phyloP scores from a whole-genome alignment of 2,113 vertebrate genomes.

The Zingel zingel region DNA sequence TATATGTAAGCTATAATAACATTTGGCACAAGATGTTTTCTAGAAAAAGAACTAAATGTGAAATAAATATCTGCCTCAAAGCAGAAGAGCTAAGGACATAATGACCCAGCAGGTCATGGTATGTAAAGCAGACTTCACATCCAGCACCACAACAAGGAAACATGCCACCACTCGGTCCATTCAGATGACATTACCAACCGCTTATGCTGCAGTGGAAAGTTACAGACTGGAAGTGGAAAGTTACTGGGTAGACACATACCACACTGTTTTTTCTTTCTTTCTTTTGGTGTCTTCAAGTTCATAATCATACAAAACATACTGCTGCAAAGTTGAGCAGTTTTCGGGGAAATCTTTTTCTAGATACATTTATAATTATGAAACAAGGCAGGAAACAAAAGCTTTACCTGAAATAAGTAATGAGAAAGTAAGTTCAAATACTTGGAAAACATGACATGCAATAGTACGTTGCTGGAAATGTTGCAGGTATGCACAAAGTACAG shows the following conservation, averaged over 20 bases:
- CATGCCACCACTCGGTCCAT: neutral
- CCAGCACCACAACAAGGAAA: neutral
- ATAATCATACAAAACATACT: neutral
- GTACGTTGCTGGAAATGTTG: no score
- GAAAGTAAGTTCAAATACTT: neutral
- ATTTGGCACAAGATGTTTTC: neutral
- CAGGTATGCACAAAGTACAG: no score
- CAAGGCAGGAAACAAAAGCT: neutral
- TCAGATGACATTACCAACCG: neutral
- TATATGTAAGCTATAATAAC: neutral
- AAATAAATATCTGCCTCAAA: neutral
- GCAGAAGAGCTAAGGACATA: neutral
- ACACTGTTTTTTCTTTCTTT: neutral
- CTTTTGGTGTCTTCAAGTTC: neutral
- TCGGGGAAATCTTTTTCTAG: neutral
- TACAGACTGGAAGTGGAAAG: constrained; percentile 56
- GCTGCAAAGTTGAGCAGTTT: neutral
- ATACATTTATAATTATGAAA: neutral
- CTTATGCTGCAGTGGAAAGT: constrained; percentile 51
- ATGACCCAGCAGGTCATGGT: neutral
- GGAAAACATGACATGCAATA: no score
- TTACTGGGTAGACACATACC: constrained; percentile 33
- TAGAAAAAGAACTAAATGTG: neutral
- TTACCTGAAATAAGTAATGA: neutral
- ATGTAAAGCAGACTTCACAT: neutral